These are phyloP conservation scores for Egretta garzetta DNA, from an alignment of 2,113 vertebrate genomes.

Conservation along the genomic window DNA sequence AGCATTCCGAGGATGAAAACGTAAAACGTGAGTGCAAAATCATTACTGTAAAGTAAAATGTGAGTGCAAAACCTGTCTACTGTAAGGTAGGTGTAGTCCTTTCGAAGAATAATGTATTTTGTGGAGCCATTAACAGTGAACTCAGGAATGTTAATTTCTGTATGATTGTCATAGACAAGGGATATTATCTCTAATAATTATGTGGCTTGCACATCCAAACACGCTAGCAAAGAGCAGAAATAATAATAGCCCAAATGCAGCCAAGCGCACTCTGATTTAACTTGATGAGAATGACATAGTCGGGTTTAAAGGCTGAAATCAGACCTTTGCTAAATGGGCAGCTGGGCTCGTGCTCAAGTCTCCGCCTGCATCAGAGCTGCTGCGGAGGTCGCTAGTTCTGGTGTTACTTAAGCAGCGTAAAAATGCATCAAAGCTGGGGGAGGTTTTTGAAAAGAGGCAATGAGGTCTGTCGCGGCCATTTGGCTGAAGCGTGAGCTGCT, in stretches of 20 bases:
- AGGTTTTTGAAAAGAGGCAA: not conserved
- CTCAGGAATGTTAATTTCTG: slow-evolving; percentile 16
- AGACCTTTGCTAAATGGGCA: not conserved
- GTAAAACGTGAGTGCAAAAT: not conserved
- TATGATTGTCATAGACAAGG: not conserved
- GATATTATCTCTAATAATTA: not conserved
- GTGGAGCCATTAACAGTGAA: not conserved
- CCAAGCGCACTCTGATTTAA: not conserved
- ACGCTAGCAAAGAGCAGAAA: not conserved
- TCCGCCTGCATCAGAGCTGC: not conserved
- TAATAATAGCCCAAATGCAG: not conserved
- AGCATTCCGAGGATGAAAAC: not conserved
- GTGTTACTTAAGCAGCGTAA: not conserved
- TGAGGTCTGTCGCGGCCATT: not conserved
- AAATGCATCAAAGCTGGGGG: not conserved
- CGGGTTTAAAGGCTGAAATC: not conserved
- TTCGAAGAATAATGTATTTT: not conserved
- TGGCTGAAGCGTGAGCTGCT: not conserved
- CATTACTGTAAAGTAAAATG: not conserved
- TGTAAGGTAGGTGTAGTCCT: not conserved
- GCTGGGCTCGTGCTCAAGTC: accelerated
- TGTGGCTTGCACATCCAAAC: not conserved
- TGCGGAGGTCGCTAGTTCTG: accelerated
- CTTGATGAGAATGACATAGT: not conserved
- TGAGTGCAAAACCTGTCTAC: not conserved